Evolutionary conservation across 2,888 invertebrate genomes (phyloP), one percentile per base, ranked within the genome.

Genomic region (Hypomecis punctinalis): DNA sequence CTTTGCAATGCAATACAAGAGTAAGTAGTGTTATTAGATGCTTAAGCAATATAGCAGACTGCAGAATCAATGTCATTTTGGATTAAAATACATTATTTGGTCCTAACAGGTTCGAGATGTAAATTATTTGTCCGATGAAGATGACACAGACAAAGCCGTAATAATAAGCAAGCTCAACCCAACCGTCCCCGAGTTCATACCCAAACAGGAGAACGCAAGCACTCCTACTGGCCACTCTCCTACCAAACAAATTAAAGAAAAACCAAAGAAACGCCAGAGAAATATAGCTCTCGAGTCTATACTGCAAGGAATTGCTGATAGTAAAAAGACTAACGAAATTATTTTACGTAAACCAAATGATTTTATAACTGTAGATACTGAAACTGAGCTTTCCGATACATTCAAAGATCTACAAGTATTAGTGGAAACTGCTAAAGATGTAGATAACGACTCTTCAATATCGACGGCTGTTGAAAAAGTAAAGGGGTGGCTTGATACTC

Each of bases 251-350:
- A 8, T 46, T 13, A 64, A 47, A 10, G 43, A 68, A 7, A 52
- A 55, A 55, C 53, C 33, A 11, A 57, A 47, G 71, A 73, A 61
- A 79, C 74, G 73, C 45, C 69, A 73, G 9, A 73, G 78, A 37
- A 88, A 88, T 71, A 80, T 80, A 0, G 88, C 88, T 1, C n/a
- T 86, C 0, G 71, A 76, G 23, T 85, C 87, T 0, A 74, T 86
- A 10, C 63, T 83, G 23, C 71, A 72, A 49, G 63, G 72, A 6
- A 65, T 74, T 8, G 66, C 73, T 6, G 59, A 58, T 5, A 51
- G 8, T 6, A 61, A 65, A 54, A 7, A 47, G 9, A 43, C 54
- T 0, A 48, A 43, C 13, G 11, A 45, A 1, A 8, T 47, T 0
- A n/a, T 35, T 36, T 43, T 42, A 37, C 8, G 35, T 37, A 81